These are phyloP conservation scores for Eulemur rufifrons DNA, from an alignment of 2,113 vertebrate genomes.

Conservation along the genomic window DNA sequence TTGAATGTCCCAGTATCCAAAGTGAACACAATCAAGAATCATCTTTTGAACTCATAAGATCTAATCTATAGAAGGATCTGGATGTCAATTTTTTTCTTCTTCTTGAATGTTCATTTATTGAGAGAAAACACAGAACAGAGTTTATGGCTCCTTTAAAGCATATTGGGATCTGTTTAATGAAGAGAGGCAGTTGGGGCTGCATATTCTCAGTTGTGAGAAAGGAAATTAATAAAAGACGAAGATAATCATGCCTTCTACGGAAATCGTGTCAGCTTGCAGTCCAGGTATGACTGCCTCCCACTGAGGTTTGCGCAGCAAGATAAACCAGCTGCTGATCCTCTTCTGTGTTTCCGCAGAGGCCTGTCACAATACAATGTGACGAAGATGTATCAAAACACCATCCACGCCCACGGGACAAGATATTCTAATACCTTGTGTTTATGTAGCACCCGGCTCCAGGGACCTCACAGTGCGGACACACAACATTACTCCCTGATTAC, in stretches of 20 bases:
- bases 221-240: constrained; percentile 52
- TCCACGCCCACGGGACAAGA: constrained; percentile 15
- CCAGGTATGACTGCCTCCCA: constrained; percentile 10
- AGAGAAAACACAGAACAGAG: background rate
- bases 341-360: background rate
- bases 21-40: background rate
- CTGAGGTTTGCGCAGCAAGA: constrained; percentile 28
- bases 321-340: constrained; percentile 22
- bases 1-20: background rate
- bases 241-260: background rate
- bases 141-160: background rate
- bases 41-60: constrained; percentile 26
- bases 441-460: constrained; percentile 41
- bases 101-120: constrained; percentile 45
- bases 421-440: constrained; percentile 41
- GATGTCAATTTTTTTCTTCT: background rate
- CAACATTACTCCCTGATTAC: constrained; percentile 52
- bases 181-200: background rate
- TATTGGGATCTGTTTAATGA: background rate
- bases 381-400: constrained; percentile 8
- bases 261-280: background rate
- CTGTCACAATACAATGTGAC: constrained; percentile 4
- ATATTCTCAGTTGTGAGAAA: constrained; percentile 20
- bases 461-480: constrained; percentile 11
- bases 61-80: constrained; percentile 3